Percentiles rank a stretch among this genome's conserved stretches.
Evolutionary conservation across 2,888 invertebrate genomes (phyloP).

Genomic region (Drosophila cracens): DNA sequence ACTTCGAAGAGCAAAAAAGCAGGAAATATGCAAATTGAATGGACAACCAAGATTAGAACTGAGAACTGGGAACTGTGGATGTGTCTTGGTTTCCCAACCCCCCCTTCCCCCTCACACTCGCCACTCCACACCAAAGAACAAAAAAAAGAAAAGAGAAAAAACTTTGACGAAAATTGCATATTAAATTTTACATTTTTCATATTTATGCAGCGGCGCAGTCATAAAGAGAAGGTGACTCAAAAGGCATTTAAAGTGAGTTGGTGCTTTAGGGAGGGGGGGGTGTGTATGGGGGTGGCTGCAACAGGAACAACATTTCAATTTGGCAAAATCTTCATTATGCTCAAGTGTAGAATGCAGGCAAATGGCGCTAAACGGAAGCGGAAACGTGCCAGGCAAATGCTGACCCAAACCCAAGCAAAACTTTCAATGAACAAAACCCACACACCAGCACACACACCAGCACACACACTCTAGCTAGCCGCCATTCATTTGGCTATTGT

Average conservation of each 20-base stretch:
- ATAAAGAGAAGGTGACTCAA: slow-evolving; percentile 77
- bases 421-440: slow-evolving; percentile 2
- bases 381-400: slow-evolving; percentile 72
- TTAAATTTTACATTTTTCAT: slow-evolving; percentile 82
- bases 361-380: slow-evolving; percentile 77
- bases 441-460: background rate
- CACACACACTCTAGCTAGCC: slow-evolving; percentile 7
- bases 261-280: background rate
- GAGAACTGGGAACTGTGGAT: slow-evolving; percentile 1
- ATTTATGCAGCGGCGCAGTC: slow-evolving; percentile 73
- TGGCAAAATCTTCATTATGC: slow-evolving; percentile 78
- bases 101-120: background rate
- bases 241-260: slow-evolving; percentile 45
- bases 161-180: slow-evolving; percentile 77
- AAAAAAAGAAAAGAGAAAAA: background rate
- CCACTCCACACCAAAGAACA: background rate
- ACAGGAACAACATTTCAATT: slow-evolving; percentile 76
- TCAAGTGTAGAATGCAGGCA: slow-evolving; percentile 64
- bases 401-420: slow-evolving; percentile 27
- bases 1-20: slow-evolving; percentile 36
- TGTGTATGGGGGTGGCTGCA: background rate
- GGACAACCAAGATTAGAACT: slow-evolving; percentile 55
- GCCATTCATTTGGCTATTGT: slow-evolving; percentile 68
- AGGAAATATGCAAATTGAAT: slow-evolving; percentile 76
- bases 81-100: background rate